phyloP scores from a whole-genome alignment of 2,797 vertebrate genomes.

The Peromyscus melanophrys region DNA sequence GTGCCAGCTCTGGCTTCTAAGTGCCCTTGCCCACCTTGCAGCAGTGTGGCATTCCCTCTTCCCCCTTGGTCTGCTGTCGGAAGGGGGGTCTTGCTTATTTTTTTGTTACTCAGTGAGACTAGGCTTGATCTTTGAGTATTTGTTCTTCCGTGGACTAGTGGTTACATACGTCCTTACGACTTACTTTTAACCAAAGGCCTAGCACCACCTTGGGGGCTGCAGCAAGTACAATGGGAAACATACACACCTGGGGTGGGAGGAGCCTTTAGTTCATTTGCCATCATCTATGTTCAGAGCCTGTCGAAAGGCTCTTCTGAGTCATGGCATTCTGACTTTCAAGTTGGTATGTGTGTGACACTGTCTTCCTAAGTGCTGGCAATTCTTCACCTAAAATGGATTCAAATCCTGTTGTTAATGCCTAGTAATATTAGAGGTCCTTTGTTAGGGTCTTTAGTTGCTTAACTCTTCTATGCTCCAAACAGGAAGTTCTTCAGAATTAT shows the following conservation, averaged over 20 bases:
- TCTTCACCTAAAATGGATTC: conserved; percentile 54
- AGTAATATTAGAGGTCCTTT: conserved; percentile 58
- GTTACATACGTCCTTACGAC: conserved; percentile 78
- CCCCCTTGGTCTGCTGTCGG: conserved; percentile 66
- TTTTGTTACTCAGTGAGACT: conserved; percentile 45
- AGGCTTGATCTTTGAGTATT: conserved; percentile 74
- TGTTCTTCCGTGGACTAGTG: conserved; percentile 71
- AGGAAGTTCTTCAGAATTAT: conserved; percentile 54
- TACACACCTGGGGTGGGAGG: background rate
- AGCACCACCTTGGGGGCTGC: conserved; percentile 66
- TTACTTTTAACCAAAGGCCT: conserved; percentile 81
- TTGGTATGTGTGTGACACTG: conserved; percentile 46
- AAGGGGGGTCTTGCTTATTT: conserved; percentile 76
- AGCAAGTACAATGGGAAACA: conserved; percentile 19
- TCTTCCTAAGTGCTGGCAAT: conserved; percentile 44
- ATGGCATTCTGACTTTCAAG: conserved; percentile 53
- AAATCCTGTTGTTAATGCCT: conserved; percentile 67
- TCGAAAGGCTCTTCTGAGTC: conserved; percentile 61
- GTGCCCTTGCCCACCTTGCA: conserved; percentile 80
- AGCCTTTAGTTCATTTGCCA: conserved; percentile 63
- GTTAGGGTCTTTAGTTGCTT: conserved; percentile 73
- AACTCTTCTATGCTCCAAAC: conserved; percentile 36
- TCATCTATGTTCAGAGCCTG: conserved; percentile 46
- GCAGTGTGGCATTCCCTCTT: conserved; percentile 61
- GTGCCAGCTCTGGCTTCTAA: conserved; percentile 78